Conservation (phyloP, 2,888 invertebrate species). For the Netelia fuscicornis region DNA sequence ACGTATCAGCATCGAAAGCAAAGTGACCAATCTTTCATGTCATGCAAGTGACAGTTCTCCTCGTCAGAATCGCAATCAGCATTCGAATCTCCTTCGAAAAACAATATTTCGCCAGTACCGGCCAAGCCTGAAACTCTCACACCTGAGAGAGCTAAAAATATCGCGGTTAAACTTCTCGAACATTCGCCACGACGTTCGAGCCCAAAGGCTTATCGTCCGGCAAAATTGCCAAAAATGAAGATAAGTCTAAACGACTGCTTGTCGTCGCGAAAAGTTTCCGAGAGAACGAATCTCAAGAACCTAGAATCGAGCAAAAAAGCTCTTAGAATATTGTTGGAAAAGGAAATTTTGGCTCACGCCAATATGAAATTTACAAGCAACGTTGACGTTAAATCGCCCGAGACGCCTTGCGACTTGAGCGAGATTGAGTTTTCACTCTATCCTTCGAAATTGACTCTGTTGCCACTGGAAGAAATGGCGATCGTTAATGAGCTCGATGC, state of each 20-base stretch:
- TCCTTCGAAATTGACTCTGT: conserved; percentile 58
- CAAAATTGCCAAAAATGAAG: conserved; percentile 52
- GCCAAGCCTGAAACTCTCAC: not conserved
- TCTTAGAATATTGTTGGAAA: conserved; percentile 73
- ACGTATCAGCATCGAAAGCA: conserved; percentile 84
- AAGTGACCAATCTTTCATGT: conserved; percentile 79
- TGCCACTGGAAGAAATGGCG: conserved; percentile 65
- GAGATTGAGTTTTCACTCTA: conserved; percentile 69
- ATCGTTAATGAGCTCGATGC: not conserved
- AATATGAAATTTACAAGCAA: conserved; percentile 65
- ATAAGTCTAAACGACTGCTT: conserved; percentile 57
- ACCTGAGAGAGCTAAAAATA: not conserved
- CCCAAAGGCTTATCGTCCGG: conserved; percentile 18
- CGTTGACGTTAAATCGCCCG: conserved; percentile 66
- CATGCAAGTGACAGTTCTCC: conserved; percentile 78
- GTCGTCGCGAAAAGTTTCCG: conserved; percentile 42
- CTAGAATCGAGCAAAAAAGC: conserved; percentile 71
- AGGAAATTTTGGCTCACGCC: conserved; percentile 72
- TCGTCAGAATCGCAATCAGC: conserved; percentile 16
- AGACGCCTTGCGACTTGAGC: conserved; percentile 68
- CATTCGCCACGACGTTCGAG: conserved; percentile 42
- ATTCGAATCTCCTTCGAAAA: conserved; percentile 18
- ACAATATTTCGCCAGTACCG: not conserved
- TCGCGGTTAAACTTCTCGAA: conserved; percentile 33
- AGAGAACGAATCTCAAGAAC: conserved; percentile 72